Conservation (phyloP, 2,888 invertebrate species). For the Azorinus chamasolen region DNA sequence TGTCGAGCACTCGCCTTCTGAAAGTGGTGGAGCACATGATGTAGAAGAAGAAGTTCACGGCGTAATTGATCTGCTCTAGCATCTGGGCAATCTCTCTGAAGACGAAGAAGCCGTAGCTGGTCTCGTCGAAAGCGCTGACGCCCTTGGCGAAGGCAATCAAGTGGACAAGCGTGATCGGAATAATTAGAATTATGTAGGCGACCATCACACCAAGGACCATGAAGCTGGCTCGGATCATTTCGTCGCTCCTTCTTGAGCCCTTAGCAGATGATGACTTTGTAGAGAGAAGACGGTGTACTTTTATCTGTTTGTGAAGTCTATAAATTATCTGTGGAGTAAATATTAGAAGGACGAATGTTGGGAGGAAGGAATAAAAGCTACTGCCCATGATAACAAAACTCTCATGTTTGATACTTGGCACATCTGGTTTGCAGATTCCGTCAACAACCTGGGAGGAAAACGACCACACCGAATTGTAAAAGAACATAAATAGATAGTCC, state of each 20-base stretch:
- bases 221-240: conserved; percentile 59
- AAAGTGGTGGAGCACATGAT: conserved; percentile 71
- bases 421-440: conserved; percentile 62
- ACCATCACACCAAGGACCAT: conserved; percentile 73
- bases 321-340: conserved; percentile 66
- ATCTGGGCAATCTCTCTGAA: conserved; percentile 72
- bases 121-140: conserved; percentile 68
- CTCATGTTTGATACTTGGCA: conserved; percentile 43
- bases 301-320: conserved; percentile 39
- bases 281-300: conserved; percentile 23
- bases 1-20: conserved; percentile 42
- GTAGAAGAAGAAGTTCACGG: conserved; percentile 78
- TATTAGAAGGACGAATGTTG: conserved; percentile 59
- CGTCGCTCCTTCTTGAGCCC: conserved; percentile 10
- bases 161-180: conserved; percentile 71
- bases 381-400: conserved; percentile 61
- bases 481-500: conserved; percentile 55
- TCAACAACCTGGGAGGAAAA: conserved; percentile 61
- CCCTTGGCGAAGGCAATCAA: conserved; percentile 57
- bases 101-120: conserved; percentile 56
- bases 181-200: conserved; percentile 74
- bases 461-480: conserved; percentile 67
- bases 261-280: background rate
- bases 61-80: conserved; percentile 76
- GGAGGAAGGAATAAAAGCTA: conserved; percentile 66